A percentile compares a stretch with the other conserved stretches of the same genome.
phyloP scores from a whole-genome alignment of 1,140 invertebrate genomes.

The Temnothorax longispinosus region DNA sequence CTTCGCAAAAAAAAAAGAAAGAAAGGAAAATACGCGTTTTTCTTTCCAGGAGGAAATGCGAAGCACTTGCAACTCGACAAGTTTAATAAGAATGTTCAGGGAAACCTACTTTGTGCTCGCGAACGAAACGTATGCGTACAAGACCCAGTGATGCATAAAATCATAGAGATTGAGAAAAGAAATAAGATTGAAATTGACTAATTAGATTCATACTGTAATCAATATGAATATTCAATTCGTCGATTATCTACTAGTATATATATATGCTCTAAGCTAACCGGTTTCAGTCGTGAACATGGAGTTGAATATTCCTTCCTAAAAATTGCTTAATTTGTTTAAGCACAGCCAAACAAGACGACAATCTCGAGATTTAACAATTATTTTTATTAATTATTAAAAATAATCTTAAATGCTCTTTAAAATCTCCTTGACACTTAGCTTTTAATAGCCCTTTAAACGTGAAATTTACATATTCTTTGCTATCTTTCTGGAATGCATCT shows the following conservation, averaged over 20 bases:
- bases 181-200: constrained; percentile 4
- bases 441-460: neutral
- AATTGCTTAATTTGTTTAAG: neutral
- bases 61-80: neutral
- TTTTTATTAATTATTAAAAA: neutral
- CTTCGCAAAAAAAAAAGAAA: neutral
- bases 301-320: neutral
- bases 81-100: neutral
- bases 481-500: neutral
- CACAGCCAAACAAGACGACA: neutral
- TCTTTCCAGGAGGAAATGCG: neutral
- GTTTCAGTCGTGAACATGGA: neutral
- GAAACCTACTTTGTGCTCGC: neutral
- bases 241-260: neutral
- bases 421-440: neutral
- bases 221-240: neutral
- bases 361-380: neutral
- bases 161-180: neutral
- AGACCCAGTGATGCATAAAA: neutral
- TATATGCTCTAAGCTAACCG: neutral
- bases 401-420: neutral
- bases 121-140: neutral
- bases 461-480: neutral
- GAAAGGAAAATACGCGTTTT: neutral
- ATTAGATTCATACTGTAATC: constrained; percentile 14